A percentile compares a stretch with the other conserved stretches of the same genome.
phyloP scores from a whole-genome alignment of 2,113 vertebrate genomes.

The Plotosus lineatus region DNA sequence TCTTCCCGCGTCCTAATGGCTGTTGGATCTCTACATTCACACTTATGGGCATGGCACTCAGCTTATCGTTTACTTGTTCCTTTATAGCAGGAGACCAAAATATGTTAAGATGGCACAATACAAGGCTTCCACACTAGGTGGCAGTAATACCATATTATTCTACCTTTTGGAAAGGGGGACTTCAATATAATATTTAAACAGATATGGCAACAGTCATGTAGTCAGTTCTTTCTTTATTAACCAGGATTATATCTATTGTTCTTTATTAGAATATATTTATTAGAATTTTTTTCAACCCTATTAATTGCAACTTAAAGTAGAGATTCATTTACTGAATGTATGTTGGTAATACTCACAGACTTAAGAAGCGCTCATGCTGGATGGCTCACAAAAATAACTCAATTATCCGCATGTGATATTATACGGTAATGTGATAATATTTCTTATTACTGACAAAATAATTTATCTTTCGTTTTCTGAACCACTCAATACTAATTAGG shows the following conservation, averaged over 20 bases:
- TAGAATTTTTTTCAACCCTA: background rate
- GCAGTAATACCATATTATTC: background rate
- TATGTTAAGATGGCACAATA: background rate
- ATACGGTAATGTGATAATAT: no score
- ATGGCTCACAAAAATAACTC: no score
- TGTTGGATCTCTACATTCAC: slow-evolving; percentile 77
- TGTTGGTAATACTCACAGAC: no score
- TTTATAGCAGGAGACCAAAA: slow-evolving; percentile 51
- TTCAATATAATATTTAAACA: background rate
- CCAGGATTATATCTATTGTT: background rate
- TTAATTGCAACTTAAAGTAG: background rate
- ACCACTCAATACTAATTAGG: no score
- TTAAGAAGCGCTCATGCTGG: no score
- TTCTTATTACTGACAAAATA: no score
- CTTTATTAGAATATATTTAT: background rate
- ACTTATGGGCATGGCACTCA: slow-evolving; percentile 84
- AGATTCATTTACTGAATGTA: background rate
- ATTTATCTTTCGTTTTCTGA: no score
- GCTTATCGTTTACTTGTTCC: slow-evolving; percentile 88
- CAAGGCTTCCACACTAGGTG: background rate
- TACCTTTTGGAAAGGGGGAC: background rate
- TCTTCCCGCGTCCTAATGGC: slow-evolving; percentile 68
- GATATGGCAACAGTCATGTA: background rate
- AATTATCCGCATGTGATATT: no score
- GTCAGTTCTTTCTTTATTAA: background rate